Evolutionary conservation across 1,140 invertebrate species (phyloP), one percentile per base, ranked within the genome.

Genomic region (Helicoverpa armigera): DNA sequence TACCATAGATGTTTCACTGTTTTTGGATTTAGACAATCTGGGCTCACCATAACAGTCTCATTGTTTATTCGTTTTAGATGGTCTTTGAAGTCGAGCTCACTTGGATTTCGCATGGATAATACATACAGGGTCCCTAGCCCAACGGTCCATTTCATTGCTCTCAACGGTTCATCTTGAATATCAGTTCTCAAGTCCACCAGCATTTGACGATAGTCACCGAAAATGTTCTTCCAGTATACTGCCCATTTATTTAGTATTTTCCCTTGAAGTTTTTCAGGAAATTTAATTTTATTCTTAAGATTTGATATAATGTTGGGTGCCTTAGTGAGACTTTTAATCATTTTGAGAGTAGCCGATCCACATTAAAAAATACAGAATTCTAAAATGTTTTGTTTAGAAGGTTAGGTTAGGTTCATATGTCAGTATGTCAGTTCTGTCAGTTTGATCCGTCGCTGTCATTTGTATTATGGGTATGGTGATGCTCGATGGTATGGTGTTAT

Each of bases 211-310:
- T 97, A 97, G 86, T 97, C 96, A 51, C 94, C 95, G 18, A 95
- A 90, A 14, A 97, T 83, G 81, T 95, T 95, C 87, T 96, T 96
- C 96, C 96, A 97, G 85, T 96, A 97, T 70, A 94, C 94, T 3
- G 95, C 89, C 96, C 96, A 96, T 91, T 96, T 96, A 89, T 97
- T 96, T 3, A 96, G 48, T n/a, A 96, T 87, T 0, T 96, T 97
- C 50, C 96, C 96, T 89, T 96, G 96, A 10, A 96, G 94, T 58
- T 93, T 95, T 74, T 95, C 94, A 3, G 96, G 96, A 53, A 90
- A 92, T 83, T 92, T 90, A 13, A 94, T 61, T 86, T 85, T 89
- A 29, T 63, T 81, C 76, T 87, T 81, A 11, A 90, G 31, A 43
- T 87, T 91, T 73, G 51, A 13, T 77, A 88, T 31, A 16, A 77